Conservation (phyloP, 2,888 invertebrate genomes). For the Choreutis nemorana region DNA sequence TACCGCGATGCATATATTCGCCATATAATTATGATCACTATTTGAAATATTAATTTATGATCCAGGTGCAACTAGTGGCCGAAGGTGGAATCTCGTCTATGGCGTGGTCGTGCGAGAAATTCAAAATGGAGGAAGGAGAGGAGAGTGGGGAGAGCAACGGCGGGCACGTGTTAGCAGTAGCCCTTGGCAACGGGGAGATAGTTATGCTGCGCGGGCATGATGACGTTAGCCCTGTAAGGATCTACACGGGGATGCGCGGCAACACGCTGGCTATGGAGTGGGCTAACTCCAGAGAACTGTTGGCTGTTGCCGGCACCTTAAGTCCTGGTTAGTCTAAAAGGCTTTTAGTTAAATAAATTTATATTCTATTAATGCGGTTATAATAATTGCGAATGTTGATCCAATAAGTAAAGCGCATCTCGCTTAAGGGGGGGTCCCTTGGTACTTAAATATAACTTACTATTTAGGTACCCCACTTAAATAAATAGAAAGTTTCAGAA, state of each 20-base stretch:
- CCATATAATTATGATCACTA: too few relatives aligned
- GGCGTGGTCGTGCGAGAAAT: slow-evolving; percentile 98
- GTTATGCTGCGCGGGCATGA: slow-evolving; percentile 91
- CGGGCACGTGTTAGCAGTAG: slow-evolving; percentile 84
- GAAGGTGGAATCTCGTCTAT: slow-evolving; percentile 89
- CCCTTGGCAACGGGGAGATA: slow-evolving; percentile 89
- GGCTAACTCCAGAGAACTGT: slow-evolving; percentile 92
- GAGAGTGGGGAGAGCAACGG: slow-evolving; percentile 70
- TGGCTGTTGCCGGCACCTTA: slow-evolving; percentile 88
- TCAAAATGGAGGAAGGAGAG: slow-evolving; percentile 96
- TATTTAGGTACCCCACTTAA: too few relatives aligned
- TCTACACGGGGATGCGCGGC: slow-evolving; percentile 82
- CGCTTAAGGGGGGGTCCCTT: too few relatives aligned
- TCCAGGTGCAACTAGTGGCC: slow-evolving; percentile 78
- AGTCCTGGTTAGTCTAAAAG: slow-evolving; percentile 35
- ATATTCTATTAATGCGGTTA: too few relatives aligned
- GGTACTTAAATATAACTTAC: too few relatives aligned
- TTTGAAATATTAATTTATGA: too few relatives aligned
- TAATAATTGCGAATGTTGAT: too few relatives aligned
- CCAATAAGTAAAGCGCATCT: too few relatives aligned
- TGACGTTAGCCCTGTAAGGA: slow-evolving; percentile 89
- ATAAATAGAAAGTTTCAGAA: too few relatives aligned
- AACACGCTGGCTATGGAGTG: slow-evolving; percentile 90
- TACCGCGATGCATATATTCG: too few relatives aligned
- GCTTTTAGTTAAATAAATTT: neutral